phyloP scores from a whole-genome alignment of 2,797 vertebrate species.

The Microctenopoma steveboyesi region DNA sequence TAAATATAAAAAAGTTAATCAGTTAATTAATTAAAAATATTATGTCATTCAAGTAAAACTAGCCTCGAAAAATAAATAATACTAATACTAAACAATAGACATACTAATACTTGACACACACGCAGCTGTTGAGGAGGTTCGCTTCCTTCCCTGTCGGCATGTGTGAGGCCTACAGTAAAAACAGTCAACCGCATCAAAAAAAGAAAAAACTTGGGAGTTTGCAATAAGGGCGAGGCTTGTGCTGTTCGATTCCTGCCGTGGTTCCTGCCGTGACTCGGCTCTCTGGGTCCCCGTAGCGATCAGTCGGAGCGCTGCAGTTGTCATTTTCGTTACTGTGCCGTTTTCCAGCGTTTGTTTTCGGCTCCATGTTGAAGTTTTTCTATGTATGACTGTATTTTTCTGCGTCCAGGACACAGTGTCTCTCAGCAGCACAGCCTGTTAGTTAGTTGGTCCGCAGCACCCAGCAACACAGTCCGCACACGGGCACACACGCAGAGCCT shows the following conservation, averaged over 20 bases:
- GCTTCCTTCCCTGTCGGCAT: conserved; percentile 36
- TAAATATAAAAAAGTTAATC: too few species aligned
- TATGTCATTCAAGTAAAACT: too few species aligned
- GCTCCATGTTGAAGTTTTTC: conserved; percentile 70
- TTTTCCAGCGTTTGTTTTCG: conserved; percentile 41
- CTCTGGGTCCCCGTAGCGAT: conserved; percentile 67
- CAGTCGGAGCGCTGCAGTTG: conserved; percentile 52
- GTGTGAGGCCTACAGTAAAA: conserved; percentile 47
- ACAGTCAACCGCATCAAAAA: conserved; percentile 43
- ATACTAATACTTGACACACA: background rate
- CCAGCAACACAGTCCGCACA: conserved; percentile 3
- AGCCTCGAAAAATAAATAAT: too few species aligned
- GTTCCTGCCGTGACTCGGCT: conserved; percentile 52
- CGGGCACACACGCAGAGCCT: conserved; percentile 28
- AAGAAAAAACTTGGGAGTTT: conserved; percentile 53
- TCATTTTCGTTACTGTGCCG: conserved; percentile 28
- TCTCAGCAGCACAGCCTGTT: conserved; percentile 4
- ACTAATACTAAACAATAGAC: too few species aligned
- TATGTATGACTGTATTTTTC: background rate
- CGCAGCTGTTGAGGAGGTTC: conserved; percentile 14
- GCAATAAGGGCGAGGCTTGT: conserved; percentile 73
- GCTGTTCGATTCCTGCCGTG: conserved; percentile 19
- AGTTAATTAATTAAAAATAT: too few species aligned
- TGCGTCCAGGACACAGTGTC: conserved; percentile 22
- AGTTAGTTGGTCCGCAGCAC: conserved; percentile 1